Conservation (phyloP, 2,113 vertebrate species). For the Heloderma charlesbogerti region DNA sequence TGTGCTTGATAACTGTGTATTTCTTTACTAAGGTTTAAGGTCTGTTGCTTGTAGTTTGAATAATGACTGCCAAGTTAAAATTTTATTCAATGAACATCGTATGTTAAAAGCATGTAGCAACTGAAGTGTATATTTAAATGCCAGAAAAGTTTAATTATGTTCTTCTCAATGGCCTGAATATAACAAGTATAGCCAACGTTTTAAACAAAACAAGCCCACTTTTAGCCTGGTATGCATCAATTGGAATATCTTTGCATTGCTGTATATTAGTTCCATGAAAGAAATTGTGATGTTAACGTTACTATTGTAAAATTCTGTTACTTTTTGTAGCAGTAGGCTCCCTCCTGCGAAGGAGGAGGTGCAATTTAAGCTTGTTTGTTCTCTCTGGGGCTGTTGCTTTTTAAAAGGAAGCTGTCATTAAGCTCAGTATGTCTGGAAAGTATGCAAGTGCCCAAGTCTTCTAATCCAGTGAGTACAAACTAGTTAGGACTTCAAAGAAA, state of each 20-base stretch:
- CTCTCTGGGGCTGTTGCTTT: slow-evolving; percentile 62
- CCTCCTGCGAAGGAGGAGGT: slow-evolving; percentile 49
- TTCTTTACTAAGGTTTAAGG: neutral
- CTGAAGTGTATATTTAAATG: slow-evolving; percentile 22
- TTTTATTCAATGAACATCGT: slow-evolving; percentile 28
- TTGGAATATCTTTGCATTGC: slow-evolving; percentile 2
- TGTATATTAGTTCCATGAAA: slow-evolving; percentile 45
- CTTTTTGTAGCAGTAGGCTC: slow-evolving; percentile 46
- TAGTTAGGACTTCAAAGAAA: slow-evolving; percentile 70
- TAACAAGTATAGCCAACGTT: neutral
- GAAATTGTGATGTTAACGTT: slow-evolving; percentile 54
- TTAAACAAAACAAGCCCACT: neutral
- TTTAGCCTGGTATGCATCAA: neutral
- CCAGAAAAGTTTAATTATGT: neutral
- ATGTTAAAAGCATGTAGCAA: slow-evolving; percentile 2
- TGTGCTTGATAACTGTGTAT: rapidly evolving
- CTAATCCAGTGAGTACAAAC: slow-evolving; percentile 61
- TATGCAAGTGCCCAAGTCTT: slow-evolving; percentile 62
- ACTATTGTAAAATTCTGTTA: slow-evolving; percentile 57
- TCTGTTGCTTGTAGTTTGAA: neutral
- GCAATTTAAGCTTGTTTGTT: slow-evolving; percentile 70
- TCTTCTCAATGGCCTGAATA: neutral
- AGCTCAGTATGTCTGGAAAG: slow-evolving; percentile 67
- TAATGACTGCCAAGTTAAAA: neutral
- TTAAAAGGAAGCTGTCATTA: slow-evolving; percentile 71